Percentiles rank a stretch among this genome's conserved stretches.
phyloP scores from a whole-genome alignment of 2,113 vertebrate species.

The Ellobius talpinus region DNA sequence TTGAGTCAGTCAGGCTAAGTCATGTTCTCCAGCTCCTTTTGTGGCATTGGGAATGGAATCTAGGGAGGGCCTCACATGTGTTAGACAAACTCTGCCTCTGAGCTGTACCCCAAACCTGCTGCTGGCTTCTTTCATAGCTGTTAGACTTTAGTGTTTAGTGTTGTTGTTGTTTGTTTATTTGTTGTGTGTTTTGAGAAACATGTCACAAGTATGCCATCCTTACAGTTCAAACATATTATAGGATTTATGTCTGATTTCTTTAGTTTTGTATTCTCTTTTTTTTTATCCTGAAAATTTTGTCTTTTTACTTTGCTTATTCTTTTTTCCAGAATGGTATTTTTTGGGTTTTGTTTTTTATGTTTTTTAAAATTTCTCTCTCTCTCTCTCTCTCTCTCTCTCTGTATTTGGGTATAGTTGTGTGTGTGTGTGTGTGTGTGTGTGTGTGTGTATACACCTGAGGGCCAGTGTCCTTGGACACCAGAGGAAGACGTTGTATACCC shows the following conservation, averaged over 20 bases:
- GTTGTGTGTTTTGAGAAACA: not conserved
- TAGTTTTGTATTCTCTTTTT: not conserved
- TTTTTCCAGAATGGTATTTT: not conserved
- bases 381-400: too few relatives aligned
- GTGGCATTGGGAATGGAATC: not conserved
- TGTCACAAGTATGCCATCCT: not conserved
- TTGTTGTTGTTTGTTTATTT: not conserved
- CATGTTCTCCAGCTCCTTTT: not conserved
- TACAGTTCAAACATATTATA: not conserved
- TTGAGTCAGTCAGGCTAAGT: not conserved
- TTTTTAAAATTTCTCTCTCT: not conserved
- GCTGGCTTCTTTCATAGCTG: not conserved
- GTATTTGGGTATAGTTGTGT: too few relatives aligned
- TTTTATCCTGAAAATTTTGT: not conserved
- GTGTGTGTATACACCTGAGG: too few relatives aligned
- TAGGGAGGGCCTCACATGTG: not conserved
- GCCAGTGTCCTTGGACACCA: not conserved
- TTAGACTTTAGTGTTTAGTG: constrained; percentile 15
- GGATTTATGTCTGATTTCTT: not conserved
- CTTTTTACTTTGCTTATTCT: not conserved
- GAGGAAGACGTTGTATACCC: not conserved
- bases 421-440: too few relatives aligned
- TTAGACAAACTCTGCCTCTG: not conserved
- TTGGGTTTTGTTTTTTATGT: not conserved
- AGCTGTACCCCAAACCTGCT: not conserved